Evolutionary conservation across 2,797 vertebrate genomes (phyloP).

Genomic region (Molossus molossus): DNA sequence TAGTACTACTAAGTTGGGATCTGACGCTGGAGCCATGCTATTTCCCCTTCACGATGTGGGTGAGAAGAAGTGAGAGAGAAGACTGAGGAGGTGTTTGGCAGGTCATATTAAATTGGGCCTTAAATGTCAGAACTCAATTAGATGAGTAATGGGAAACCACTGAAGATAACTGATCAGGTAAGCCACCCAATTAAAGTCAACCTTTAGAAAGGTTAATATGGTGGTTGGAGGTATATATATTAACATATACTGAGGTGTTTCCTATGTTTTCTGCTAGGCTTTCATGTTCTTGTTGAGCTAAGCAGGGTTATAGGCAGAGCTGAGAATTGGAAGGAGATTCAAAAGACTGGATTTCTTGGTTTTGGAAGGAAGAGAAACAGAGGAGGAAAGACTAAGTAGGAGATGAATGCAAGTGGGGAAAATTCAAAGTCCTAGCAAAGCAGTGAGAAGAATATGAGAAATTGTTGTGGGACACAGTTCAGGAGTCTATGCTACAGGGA

Average conservation of each 20-base stretch:
- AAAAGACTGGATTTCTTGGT: neutral
- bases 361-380: slow-evolving; percentile 14
- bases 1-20: neutral
- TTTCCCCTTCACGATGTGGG: neutral
- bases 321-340: neutral
- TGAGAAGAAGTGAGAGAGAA: slow-evolving; percentile 27
- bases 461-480: neutral
- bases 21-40: neutral
- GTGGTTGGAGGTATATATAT: neutral
- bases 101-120: neutral
- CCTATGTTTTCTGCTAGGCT: neutral
- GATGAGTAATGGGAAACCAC: neutral
- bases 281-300: neutral
- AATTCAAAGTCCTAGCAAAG: neutral
- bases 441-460: neutral
- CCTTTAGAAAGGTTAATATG: slow-evolving; percentile 12
- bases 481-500: neutral
- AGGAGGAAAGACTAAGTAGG: neutral
- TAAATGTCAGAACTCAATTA: slow-evolving; percentile 23
- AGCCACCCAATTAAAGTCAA: neutral
- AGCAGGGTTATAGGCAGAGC: neutral
- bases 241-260: neutral
- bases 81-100: neutral
- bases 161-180: neutral
- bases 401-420: neutral